phyloP scores from a whole-genome alignment of 2,888 invertebrate species.

The Idaea aversata region DNA sequence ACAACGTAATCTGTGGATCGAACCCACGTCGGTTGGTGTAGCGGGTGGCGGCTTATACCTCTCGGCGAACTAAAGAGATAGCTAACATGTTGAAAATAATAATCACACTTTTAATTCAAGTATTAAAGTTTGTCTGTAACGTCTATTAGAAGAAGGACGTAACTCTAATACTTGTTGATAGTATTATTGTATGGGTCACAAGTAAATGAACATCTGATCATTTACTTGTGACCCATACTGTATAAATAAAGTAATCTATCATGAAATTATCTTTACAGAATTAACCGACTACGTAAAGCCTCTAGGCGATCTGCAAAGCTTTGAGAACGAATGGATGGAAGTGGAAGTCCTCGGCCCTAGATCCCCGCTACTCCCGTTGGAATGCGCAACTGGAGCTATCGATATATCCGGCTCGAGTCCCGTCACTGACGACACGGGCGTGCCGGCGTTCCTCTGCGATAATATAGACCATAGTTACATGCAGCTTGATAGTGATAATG shows the following conservation, averaged over 20 bases:
- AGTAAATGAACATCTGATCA: too few species aligned
- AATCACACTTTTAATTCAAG: too few species aligned
- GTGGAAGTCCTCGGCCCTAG: conserved; percentile 86
- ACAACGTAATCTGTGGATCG: too few species aligned
- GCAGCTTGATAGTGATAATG: conserved; percentile 75
- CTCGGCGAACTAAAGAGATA: too few species aligned
- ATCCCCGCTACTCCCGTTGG: conserved; percentile 61
- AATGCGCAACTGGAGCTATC: conserved; percentile 49
- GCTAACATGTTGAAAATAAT: too few species aligned
- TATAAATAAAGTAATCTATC: neutral
- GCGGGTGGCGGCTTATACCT: too few species aligned
- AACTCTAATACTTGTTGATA: too few species aligned
- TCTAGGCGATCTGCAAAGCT: conserved; percentile 87
- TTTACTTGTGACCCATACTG: too few species aligned
- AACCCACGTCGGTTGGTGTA: too few species aligned
- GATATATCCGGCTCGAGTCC: conserved; percentile 57
- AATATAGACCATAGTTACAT: conserved; percentile 80
- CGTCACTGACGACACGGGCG: conserved; percentile 63
- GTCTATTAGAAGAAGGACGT: too few species aligned
- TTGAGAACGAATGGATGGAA: conserved; percentile 96
- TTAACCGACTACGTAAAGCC: conserved; percentile 82
- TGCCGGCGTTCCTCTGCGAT: conserved; percentile 82
- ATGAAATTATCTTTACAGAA: conserved; percentile 35
- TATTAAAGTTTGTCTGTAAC: too few species aligned
- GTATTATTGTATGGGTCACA: too few species aligned